Evolutionary conservation across 2,888 invertebrate genomes (phyloP), one percentile per base, ranked within the genome.

Genomic region (Parelbella ahira): DNA sequence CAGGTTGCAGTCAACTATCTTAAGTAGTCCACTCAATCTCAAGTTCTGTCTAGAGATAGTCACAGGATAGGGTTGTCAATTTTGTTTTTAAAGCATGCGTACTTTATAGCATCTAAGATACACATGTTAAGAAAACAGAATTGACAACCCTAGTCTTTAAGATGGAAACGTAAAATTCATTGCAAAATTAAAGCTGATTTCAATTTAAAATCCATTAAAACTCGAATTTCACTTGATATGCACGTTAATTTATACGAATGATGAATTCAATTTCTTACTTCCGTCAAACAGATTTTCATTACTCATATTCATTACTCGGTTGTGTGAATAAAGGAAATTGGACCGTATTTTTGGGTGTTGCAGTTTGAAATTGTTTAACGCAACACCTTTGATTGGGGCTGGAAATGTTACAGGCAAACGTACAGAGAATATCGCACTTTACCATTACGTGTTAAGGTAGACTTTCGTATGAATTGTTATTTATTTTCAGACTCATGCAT

Each of bases 211-310:
- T 10, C 25, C 3, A 11, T 23, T 8, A 13, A 3, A n/a, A 7
- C 5, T 5, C n/a, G 29, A 13, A 29, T 29, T 28, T 29, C n/a
- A 37, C 27, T 23, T 29, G 7, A 37, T 23, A 9, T 28, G 21
- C 23, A 10, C 9, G 28, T 28, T 28, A 19, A 29, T 23, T 29
- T 13, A 18, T 12, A 6, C 23, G 7, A 37, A 37, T 29, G 9
- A 32, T 20, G 32, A 20, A 32, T 20, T 29, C 27, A 13, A 29
- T 29, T 29, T 15, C 20, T 37, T 21, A 19, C 27, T 29, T 37
- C 21, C 37, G 29, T 5, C 15, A 34, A 20, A 19, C 20, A 24
- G 9, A 8, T 8, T 23, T 13, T 23, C 9, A 37, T 37, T 29
- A 23, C 21, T 23, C 37, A n/a, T 37, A 29, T 29, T 37, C 15